Conservation (phyloP, 2,797 vertebrate species). For the Chloroceryle amazona region DNA sequence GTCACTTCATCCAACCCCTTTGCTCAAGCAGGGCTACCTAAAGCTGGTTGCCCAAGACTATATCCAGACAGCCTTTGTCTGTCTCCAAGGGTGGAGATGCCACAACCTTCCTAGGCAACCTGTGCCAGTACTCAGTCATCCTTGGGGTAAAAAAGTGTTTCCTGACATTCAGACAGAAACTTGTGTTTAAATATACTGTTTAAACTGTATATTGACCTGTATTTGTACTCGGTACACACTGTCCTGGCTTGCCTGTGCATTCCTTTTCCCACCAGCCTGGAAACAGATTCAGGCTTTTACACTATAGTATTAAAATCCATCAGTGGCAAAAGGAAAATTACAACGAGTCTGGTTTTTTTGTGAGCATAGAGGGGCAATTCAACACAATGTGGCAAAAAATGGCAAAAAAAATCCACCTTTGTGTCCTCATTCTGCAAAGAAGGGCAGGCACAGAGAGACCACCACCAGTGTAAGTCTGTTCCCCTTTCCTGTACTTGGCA, state of each 20-base stretch:
- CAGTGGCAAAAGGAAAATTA: background rate
- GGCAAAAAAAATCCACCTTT: background rate
- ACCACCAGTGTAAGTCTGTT: background rate
- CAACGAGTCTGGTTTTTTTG: background rate
- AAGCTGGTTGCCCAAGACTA: background rate
- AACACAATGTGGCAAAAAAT: background rate
- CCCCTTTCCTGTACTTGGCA: background rate
- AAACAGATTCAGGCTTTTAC: background rate
- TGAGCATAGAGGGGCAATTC: background rate
- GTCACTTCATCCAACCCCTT: fast-evolving
- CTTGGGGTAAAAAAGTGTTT: background rate
- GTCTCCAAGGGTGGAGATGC: background rate
- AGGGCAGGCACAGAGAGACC: background rate
- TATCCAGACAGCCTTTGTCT: background rate
- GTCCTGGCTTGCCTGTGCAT: background rate
- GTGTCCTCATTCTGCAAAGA: background rate
- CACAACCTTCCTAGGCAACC: background rate
- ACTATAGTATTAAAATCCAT: background rate
- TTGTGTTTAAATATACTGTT: background rate
- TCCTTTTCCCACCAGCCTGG: background rate
- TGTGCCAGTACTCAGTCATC: background rate
- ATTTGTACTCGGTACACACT: background rate
- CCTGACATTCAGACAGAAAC: background rate
- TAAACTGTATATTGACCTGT: background rate
- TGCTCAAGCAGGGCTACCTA: background rate